These are phyloP conservation scores for Catamblyrhynchus diadema DNA, from an alignment of 2,797 vertebrate genomes.

Conservation along the genomic window DNA sequence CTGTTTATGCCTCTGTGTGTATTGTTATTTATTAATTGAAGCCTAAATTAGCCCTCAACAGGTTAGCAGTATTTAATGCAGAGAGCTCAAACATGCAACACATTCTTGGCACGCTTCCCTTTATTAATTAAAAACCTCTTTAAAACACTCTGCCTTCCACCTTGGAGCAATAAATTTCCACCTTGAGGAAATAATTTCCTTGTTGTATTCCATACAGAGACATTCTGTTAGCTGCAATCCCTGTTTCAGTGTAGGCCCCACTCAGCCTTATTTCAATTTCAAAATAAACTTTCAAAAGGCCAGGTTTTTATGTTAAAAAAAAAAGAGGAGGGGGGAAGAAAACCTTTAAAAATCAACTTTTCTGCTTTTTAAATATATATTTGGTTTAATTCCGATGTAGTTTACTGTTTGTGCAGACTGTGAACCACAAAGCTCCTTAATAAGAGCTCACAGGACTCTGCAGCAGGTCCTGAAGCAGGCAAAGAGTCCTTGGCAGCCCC, in stretches of 20 bases:
- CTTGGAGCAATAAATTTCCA: slow-evolving; percentile 62
- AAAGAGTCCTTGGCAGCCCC: background rate
- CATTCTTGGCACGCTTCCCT: slow-evolving; percentile 55
- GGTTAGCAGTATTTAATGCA: slow-evolving; percentile 35
- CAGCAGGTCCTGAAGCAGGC: background rate
- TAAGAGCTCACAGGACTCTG: background rate
- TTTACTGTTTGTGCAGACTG: background rate
- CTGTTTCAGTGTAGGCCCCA: background rate
- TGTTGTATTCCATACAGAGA: slow-evolving; percentile 67
- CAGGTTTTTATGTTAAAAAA: background rate
- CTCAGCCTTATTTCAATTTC: slow-evolving; percentile 26
- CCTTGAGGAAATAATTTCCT: slow-evolving; percentile 67
- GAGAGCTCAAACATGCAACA: slow-evolving; percentile 23
- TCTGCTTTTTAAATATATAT: background rate
- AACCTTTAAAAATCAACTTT: background rate
- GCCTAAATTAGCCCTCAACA: slow-evolving; percentile 41
- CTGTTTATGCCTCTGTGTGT: background rate
- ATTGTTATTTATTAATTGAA: slow-evolving; percentile 46
- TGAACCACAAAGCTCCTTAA: slow-evolving; percentile 10
- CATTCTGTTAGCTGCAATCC: slow-evolving; percentile 49
- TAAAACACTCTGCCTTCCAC: slow-evolving; percentile 62
- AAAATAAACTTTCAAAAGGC: slow-evolving; percentile 41
- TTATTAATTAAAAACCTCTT: slow-evolving; percentile 71
- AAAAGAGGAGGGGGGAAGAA: rapidly evolving
- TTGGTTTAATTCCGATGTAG: background rate